A percentile compares a stretch with the other conserved stretches of the same genome.
These are phyloP conservation scores for Scaptomyza flava DNA, from an alignment of 2,888 invertebrate species.

Conservation along the genomic window DNA sequence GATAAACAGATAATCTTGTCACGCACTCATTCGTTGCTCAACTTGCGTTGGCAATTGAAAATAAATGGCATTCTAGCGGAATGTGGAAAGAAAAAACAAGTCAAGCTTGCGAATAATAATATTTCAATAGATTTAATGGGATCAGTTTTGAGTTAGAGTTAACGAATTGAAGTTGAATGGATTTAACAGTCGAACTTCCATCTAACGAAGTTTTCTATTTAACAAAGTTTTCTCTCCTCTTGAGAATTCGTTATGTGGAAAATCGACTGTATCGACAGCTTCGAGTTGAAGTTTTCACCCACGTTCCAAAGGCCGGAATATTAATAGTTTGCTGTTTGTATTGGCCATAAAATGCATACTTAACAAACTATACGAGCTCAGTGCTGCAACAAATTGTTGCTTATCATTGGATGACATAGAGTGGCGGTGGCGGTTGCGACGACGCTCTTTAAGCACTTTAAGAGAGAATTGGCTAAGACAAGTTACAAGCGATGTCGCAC, in stretches of 20 bases:
- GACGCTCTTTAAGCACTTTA: slow-evolving; percentile 6
- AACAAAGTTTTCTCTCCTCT: too few relatives aligned
- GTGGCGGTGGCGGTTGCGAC: neutral
- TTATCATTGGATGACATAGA: too few relatives aligned
- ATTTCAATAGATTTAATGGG: too few relatives aligned
- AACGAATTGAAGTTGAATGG: too few relatives aligned
- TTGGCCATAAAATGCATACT: neutral
- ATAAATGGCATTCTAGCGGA: neutral
- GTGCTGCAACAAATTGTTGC: neutral
- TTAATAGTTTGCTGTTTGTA: neutral
- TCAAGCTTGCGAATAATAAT: neutral
- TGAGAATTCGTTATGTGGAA: too few relatives aligned
- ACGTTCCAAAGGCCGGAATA: neutral
- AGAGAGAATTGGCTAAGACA: slow-evolving; percentile 37
- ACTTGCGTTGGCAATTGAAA: neutral
- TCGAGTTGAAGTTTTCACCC: neutral
- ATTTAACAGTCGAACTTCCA: too few relatives aligned
- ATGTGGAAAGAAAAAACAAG: neutral
- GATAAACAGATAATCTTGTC: neutral
- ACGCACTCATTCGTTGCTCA: neutral
- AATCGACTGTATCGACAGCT: too few relatives aligned
- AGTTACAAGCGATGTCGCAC: slow-evolving; percentile 37
- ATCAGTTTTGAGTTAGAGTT: too few relatives aligned
- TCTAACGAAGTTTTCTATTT: too few relatives aligned
- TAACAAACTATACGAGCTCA: neutral